These are phyloP conservation scores for Athalia rosae DNA, from an alignment of 2,888 invertebrate species.

Conservation along the genomic window DNA sequence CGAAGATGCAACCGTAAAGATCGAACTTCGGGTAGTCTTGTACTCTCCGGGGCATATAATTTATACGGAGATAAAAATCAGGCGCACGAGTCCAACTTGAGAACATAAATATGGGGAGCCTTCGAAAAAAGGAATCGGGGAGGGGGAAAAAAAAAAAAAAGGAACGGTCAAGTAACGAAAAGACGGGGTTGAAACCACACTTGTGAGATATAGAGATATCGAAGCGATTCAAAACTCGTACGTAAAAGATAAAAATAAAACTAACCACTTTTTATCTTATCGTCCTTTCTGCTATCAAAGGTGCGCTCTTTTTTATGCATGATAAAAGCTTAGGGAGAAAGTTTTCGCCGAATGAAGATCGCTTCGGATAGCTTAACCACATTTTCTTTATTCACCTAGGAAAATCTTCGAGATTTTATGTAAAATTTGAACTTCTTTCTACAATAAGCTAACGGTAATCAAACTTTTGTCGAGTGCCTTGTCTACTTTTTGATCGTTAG, in stretches of 20 bases:
- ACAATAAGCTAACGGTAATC: too few species aligned
- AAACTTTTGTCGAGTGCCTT: too few species aligned
- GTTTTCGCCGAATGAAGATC: slow-evolving; percentile 9
- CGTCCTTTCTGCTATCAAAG: slow-evolving; percentile 1
- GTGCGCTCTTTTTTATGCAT: not conserved
- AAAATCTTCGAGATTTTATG: too few species aligned
- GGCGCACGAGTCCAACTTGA: slow-evolving; percentile 11
- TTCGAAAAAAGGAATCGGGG: slow-evolving; percentile 6
- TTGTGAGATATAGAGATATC: slow-evolving; percentile 9
- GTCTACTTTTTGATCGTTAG: too few species aligned
- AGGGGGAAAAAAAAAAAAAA: too few species aligned
- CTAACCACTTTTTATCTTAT: slow-evolving; percentile 1
- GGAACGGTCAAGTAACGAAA: slow-evolving; percentile 26
- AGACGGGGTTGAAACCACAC: slow-evolving; percentile 21
- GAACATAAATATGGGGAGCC: slow-evolving; percentile 23
- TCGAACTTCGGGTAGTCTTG: slow-evolving; percentile 27
- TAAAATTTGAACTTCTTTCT: too few species aligned
- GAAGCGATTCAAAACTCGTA: slow-evolving; percentile 8
- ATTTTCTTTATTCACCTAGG: not conserved
- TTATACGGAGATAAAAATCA: slow-evolving; percentile 29
- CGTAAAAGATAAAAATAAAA: not conserved
- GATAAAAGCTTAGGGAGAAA: not conserved
- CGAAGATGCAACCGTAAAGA: slow-evolving; percentile 42
- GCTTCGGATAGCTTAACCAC: not conserved
- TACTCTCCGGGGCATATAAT: slow-evolving; percentile 15